phyloP scores from a whole-genome alignment of 2,113 vertebrate species.

The Myotis lucifugus region DNA sequence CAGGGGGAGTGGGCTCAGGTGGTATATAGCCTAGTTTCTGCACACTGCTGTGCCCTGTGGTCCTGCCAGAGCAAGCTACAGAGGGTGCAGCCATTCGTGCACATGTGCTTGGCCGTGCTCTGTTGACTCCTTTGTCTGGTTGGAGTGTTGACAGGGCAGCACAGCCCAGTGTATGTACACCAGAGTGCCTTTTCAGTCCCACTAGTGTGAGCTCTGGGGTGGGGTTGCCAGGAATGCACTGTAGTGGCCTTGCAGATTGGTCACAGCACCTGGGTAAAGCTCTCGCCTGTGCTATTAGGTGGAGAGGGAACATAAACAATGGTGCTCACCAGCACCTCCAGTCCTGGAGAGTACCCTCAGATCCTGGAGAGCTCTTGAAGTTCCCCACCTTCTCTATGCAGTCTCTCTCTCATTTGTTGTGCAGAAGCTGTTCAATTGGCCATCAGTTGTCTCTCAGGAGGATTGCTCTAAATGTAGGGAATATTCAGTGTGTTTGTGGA shows the following conservation, averaged over 20 bases:
- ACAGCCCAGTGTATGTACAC: not conserved
- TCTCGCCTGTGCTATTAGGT: not conserved
- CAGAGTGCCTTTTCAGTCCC: not conserved
- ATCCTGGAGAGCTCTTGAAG: not conserved
- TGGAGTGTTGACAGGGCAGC: not conserved
- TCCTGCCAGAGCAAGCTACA: not conserved
- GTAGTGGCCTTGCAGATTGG: not conserved
- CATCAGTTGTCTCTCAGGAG: not conserved
- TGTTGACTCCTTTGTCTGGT: not conserved
- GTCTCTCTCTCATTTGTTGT: not conserved
- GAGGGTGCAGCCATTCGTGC: not conserved
- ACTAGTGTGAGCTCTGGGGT: not conserved
- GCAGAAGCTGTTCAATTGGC: not conserved
- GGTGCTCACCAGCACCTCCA: too few relatives aligned
- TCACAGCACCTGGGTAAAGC: not conserved
- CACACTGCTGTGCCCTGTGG: not conserved
- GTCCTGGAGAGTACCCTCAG: not conserved
- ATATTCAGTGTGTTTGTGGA: not conserved
- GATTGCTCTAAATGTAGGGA: not conserved
- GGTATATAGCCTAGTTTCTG: not conserved
- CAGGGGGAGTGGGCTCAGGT: not conserved
- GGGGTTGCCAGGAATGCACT: not conserved
- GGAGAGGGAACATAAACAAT: too few relatives aligned
- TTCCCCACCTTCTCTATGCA: not conserved
- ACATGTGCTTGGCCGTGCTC: not conserved